These are phyloP conservation scores for Sebastes alutus DNA, from an alignment of 2,797 vertebrate species.

Conservation along the genomic window DNA sequence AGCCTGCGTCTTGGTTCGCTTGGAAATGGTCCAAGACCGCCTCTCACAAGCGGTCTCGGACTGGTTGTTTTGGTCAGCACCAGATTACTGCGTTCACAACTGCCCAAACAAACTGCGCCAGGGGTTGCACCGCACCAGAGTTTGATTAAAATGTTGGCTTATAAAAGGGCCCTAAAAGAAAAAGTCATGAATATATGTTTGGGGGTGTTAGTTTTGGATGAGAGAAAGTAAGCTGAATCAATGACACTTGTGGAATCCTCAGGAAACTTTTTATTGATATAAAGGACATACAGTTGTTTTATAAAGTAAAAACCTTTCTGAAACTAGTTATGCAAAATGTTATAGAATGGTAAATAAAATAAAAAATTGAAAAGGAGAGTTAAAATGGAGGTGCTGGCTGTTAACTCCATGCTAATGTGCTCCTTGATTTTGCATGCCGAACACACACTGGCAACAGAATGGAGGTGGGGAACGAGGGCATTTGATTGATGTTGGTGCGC, in stretches of 20 bases:
- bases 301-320: background rate
- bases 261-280: background rate
- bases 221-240: background rate
- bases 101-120: no score
- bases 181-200: background rate
- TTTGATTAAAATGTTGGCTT: no score
- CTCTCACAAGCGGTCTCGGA: no score
- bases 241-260: background rate
- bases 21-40: no score
- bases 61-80: no score
- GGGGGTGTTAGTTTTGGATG: background rate
- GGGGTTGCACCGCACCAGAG: no score
- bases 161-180: no score
- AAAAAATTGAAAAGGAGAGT: background rate
- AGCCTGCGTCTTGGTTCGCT: no score
- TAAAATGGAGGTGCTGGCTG: background rate
- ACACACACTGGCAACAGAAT: slow-evolving; percentile 3
- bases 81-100: no score
- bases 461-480: background rate
- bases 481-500: slow-evolving; percentile 30
- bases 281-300: background rate
- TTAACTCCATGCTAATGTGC: background rate
- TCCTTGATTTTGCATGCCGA: background rate
- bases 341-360: background rate
- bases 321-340: background rate